Conservation (phyloP, 2,113 vertebrate species). For the Chiloscyllium plagiosum region DNA sequence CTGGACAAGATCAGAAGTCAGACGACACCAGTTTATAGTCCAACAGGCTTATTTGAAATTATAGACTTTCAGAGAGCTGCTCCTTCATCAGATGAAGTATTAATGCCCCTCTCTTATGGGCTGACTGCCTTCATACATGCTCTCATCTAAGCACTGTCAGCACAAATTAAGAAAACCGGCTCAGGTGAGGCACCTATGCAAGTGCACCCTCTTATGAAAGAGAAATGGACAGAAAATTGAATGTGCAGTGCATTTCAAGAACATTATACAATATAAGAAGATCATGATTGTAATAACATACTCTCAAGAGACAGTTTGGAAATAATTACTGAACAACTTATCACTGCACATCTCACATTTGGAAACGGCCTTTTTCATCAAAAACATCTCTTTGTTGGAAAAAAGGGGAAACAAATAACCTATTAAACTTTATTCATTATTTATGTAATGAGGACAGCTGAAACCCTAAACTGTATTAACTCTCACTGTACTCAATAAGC, state of each 20-base stretch:
- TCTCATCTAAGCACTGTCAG: background rate
- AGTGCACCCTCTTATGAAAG: background rate
- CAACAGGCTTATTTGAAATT: no score
- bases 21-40: no score
- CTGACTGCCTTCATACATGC: no score
- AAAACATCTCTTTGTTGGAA: background rate
- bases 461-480: background rate
- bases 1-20: no score
- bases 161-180: background rate
- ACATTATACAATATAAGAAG: background rate
- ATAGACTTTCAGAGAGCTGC: no score
- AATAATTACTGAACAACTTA: background rate
- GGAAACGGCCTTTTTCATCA: background rate
- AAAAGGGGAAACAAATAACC: background rate
- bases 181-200: background rate
- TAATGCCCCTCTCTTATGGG: no score
- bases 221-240: background rate
- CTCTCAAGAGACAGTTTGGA: background rate
- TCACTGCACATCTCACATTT: background rate
- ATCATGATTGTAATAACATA: background rate
- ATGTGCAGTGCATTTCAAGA: background rate
- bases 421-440: background rate
- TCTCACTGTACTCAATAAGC: background rate
- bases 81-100: no score
- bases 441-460: background rate